These are phyloP conservation scores for Tanytarsus gracilentus DNA, from an alignment of 2,888 invertebrate species.

Conservation along the genomic window DNA sequence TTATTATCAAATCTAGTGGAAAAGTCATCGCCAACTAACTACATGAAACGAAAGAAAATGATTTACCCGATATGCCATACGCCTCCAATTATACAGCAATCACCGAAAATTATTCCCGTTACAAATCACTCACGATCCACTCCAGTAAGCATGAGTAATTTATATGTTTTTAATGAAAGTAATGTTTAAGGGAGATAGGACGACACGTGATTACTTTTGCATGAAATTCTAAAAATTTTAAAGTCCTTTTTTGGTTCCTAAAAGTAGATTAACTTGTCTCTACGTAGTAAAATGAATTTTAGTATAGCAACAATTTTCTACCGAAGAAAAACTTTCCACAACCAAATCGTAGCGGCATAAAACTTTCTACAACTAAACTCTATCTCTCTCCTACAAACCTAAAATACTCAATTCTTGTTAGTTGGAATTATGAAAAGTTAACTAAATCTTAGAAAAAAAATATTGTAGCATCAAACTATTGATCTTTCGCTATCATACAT, in stretches of 20 bases:
- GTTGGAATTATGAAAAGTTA: too few relatives aligned
- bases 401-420: too few relatives aligned
- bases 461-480: too few relatives aligned
- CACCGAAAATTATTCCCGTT: constrained; percentile 1
- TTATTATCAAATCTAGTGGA: constrained; percentile 45
- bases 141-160: constrained; percentile 20
- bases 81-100: constrained; percentile 30
- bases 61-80: constrained; percentile 49
- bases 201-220: neutral
- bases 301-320: too few relatives aligned
- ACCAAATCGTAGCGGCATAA: too few relatives aligned
- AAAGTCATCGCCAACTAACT: constrained; percentile 46
- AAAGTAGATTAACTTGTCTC: neutral
- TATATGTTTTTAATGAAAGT: constrained; percentile 26
- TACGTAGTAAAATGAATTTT: too few relatives aligned
- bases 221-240: neutral
- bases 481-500: too few relatives aligned
- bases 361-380: too few relatives aligned
- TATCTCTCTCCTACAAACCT: too few relatives aligned
- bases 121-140: constrained; percentile 17
- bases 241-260: constrained; percentile 12
- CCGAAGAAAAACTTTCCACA: too few relatives aligned
- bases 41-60: constrained; percentile 53
- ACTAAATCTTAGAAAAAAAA: too few relatives aligned
- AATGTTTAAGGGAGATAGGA: constrained; percentile 14